Percentiles rank a stretch among this genome's conserved stretches.
phyloP scores from a whole-genome alignment of 1,140 invertebrate species.

The Lepidurus arcticus region DNA sequence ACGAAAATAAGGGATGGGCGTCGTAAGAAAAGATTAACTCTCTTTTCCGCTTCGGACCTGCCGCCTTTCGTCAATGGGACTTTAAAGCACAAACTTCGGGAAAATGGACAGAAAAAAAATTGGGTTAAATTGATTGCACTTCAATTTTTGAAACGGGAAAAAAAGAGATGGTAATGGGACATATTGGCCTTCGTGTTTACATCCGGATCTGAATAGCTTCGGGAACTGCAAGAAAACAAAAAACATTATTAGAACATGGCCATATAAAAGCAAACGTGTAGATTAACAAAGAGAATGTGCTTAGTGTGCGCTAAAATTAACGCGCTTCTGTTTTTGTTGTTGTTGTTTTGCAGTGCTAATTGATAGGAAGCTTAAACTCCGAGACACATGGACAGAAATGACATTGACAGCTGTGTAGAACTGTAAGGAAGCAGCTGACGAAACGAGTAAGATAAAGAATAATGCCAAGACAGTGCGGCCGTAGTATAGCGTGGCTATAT shows the following conservation, averaged over 20 bases:
- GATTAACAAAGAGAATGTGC: neutral
- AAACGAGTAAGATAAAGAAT: neutral
- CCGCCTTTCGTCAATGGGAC: neutral
- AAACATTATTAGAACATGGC: neutral
- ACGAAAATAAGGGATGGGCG: neutral
- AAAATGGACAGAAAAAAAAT: neutral
- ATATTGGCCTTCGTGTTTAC: neutral
- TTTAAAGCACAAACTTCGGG: neutral
- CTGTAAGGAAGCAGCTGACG: neutral
- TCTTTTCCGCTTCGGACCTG: slow-evolving; percentile 10
- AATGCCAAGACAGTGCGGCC: neutral
- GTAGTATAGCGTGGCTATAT: neutral
- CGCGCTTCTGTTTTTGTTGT: neutral
- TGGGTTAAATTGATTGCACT: neutral
- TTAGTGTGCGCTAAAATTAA: neutral
- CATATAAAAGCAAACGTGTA: neutral
- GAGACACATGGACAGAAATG: neutral
- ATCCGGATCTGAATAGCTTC: slow-evolving; percentile 12
- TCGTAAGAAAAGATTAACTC: neutral
- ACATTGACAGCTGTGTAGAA: slow-evolving; percentile 2
- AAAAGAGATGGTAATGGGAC: neutral
- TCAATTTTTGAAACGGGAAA: neutral
- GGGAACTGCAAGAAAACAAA: neutral
- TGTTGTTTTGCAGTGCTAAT: neutral
- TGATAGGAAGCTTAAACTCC: neutral